phyloP scores from a whole-genome alignment of 2,888 invertebrate species.

The Euclidia mi region DNA sequence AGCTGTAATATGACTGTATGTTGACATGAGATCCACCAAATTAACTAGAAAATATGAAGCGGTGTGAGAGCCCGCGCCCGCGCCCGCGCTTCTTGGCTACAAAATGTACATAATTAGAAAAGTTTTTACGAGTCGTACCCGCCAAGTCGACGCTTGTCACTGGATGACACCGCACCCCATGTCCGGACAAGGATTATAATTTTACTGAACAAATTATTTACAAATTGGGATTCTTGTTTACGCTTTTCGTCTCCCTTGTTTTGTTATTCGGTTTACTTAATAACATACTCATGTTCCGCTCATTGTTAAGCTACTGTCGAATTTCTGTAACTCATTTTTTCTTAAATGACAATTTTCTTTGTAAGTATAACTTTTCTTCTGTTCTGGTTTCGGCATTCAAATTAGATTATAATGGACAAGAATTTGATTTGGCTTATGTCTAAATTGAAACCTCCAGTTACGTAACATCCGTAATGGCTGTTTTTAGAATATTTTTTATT shows the following conservation, averaged over 20 bases:
- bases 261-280: slow-evolving; percentile 53
- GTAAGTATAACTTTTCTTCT: neutral
- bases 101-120: slow-evolving; percentile 89
- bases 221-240: slow-evolving; percentile 74
- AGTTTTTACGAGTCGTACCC: slow-evolving; percentile 86
- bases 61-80: slow-evolving; percentile 72
- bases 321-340: too few relatives aligned
- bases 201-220: slow-evolving; percentile 82
- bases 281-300: slow-evolving; percentile 35
- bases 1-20: slow-evolving; percentile 41
- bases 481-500: too few relatives aligned
- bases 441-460: too few relatives aligned
- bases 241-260: slow-evolving; percentile 55
- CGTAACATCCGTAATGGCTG: too few relatives aligned
- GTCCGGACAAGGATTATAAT: slow-evolving; percentile 84
- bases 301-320: slow-evolving; percentile 12
- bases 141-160: slow-evolving; percentile 84
- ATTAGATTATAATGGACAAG: too few relatives aligned
- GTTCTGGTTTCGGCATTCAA: too few relatives aligned
- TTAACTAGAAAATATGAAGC: slow-evolving; percentile 86
- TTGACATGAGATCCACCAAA: slow-evolving; percentile 80
- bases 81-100: slow-evolving; percentile 80
- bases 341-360: neutral
- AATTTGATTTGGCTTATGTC: too few relatives aligned
- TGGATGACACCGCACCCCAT: slow-evolving; percentile 76